Base-by-base conservation (phyloP, 2,888 invertebrate genomes). In the Notodonta dromedarius region DNA sequence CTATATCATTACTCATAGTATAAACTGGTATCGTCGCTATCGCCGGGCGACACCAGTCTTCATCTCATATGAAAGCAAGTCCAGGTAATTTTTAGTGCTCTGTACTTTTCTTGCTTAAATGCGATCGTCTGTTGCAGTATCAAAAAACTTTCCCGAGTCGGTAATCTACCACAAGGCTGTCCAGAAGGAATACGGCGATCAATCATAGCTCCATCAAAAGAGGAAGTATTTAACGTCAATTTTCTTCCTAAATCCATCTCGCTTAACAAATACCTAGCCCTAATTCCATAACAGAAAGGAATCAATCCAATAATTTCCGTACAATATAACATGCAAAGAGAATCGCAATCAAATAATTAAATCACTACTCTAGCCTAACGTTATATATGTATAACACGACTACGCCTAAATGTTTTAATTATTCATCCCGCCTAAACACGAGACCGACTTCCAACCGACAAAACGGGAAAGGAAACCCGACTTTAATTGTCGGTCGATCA, bases 351-450 rank as follows among this genome's bases (percentile, higher is more conserved):
- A 56, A 72, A 71, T 57, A 65, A 55, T 63, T 65, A 73, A 71
- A 67, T 63, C 40, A 65, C 76, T 81, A 82, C 40, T 60, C 74
- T 82, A 81, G 32, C 79, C 77, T 74, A 50, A 73, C 60, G 57
- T 69, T 71, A 69, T 62, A 72, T 65, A 24, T 24, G 24, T 24
- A 67, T 65, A 68, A 71, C 74, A 73, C 63, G 72, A 69, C 65
- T 66, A 68, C 66, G 67, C 70, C 70, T 71, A 73, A 71, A 73
- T 70, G 73, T 74, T 52, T 32, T 12, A 12, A 52, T 52, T 46
- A 13, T 13, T n/a, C 46, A 46, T n/a, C 46, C 46, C 46, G n/a
- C 46, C 46, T n/a, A 11, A 13, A n/a, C 46, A n/a, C 46, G 5
- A 2, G n/a, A 46, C 46, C 46, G 46, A 46, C 46, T n/a, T n/a